Conservation (phyloP, 2,888 invertebrate genomes). For the Rhaphigaster nebulosa region DNA sequence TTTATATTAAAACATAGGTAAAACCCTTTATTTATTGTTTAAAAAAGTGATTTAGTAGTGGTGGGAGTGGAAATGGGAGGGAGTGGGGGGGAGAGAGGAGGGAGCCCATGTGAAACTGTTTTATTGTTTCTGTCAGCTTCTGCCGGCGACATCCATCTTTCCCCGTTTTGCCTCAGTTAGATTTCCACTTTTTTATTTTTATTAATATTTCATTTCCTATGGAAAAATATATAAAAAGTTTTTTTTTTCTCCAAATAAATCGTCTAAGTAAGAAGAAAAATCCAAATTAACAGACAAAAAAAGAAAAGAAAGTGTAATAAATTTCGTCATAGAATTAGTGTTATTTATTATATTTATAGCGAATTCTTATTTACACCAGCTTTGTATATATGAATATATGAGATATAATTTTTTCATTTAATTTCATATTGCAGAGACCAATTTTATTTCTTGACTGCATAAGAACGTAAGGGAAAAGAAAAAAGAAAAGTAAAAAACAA, state of each 20-base stretch:
- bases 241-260: background rate
- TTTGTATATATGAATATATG: too few species aligned
- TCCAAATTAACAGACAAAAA: background rate
- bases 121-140: slow-evolving; percentile 54
- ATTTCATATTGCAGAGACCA: too few species aligned
- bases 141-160: slow-evolving; percentile 46
- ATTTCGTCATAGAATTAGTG: too few species aligned
- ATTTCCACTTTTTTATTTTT: slow-evolving; percentile 25
- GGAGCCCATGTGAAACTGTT: slow-evolving; percentile 58
- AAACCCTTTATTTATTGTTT: slow-evolving; percentile 64
- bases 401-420: too few species aligned
- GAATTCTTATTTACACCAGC: too few species aligned
- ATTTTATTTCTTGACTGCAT: too few species aligned
- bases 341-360: too few species aligned
- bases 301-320: too few species aligned
- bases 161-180: slow-evolving; percentile 33
- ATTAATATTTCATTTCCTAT: slow-evolving; percentile 11
- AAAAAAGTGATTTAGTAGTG: slow-evolving; percentile 55
- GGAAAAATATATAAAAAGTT: background rate
- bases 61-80: slow-evolving; percentile 33
- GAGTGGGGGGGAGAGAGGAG: background rate
- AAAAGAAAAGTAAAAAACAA: too few species aligned
- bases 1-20: slow-evolving; percentile 65
- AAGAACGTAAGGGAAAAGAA: too few species aligned
- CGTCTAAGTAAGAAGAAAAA: background rate